Evolutionary conservation across 2,113 vertebrate genomes (phyloP), one percentile per base, ranked within the genome.

Genomic region (Erythrolamprus reginae): DNA sequence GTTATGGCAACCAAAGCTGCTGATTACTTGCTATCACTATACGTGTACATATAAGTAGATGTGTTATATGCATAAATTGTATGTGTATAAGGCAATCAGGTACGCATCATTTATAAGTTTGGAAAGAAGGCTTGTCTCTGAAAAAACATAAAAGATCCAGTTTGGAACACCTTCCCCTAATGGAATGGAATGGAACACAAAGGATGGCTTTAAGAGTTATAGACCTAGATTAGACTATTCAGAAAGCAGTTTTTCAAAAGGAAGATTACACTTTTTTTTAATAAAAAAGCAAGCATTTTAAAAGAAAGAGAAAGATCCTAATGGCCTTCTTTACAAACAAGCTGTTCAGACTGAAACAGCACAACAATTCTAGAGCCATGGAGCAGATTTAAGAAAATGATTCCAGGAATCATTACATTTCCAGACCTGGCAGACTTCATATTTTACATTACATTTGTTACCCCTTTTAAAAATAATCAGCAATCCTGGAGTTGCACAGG

Each of bases 1-100:
- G 89, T 94, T 12, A 70, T 92, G 91, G 95, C 15, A 94, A 94
- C 94, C 48, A 88, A 88, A 90, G 92, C 88, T 88, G 82, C 90
- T 90, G 91, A 15, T 85, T 77, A 26, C 28, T 19, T 56, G 23
- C 1, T 9, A 51, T 23, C 92, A 88, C 88, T 8, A 47, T 82
- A 65, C 52, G 38, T 89, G 9, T 70, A 23, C 12, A 28, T 19
- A 23, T 28, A 50, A 47, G 17, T 51, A 47, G 15, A 77, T 77
- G 70, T 77, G 70, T 77, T 77, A 17, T 3, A 21, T 38, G 65
- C 15, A 77, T 19, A 38, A 88, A 33, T 28, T 33, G 61, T 65
- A 65, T 33, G 28, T 65, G 13, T 6, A n/a, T 33, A 65, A 28
- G 26, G n/a, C 24, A 10, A 65, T 65, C 61, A n/a, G 15, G 2